Evolutionary conservation across 2,797 vertebrate species (phyloP), one percentile per base, ranked within the genome.

Genomic region (Bucorvus abyssinicus): DNA sequence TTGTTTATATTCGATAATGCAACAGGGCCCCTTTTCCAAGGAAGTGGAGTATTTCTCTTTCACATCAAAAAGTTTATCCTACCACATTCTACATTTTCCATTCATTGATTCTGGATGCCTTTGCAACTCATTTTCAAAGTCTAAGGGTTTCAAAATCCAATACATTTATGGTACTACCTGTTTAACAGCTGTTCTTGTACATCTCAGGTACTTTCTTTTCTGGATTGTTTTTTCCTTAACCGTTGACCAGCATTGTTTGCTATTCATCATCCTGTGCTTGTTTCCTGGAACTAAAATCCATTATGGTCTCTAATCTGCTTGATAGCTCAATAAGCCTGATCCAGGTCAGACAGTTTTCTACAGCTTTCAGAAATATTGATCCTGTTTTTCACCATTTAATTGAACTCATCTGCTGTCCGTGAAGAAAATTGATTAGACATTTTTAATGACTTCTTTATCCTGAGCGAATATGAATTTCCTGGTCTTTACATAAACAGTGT

Each of bases 291-390:
- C 71, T 65, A n/a, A 93, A 93, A 93, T 77, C 79, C 60, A 90
- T 76, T 75, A 34, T 3, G 9, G 42, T 32, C 75, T 89, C 61
- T 90, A 76, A 82, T 95, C 87, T 90, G 59, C 84, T 85, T 53
- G 69, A 74, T 76, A 67, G 75, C 56, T 80, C 86, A 84, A 53
- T 92, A 92, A 95, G 18, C 64, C 32, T 68, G 52, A 60, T 76
- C 40, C 82, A 74, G 68, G 70, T 59, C 71, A 91, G 70, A 78
- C 30, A 75, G n/a, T 57, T 93, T 94, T 91, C 63, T 73, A 50
- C 44, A 87, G 75, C 77, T 92, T 75, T 93, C 80, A 85, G 57
- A 95, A 95, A n/a, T 24, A 89, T 42, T 47, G 68, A 84, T 93
- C 57, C 20, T 84, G 29, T 27, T 69, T 91, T 93, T 53, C 60